Evolutionary conservation across 2,888 invertebrate genomes (phyloP).

Genomic region (Drosophila fulvimacula): DNA sequence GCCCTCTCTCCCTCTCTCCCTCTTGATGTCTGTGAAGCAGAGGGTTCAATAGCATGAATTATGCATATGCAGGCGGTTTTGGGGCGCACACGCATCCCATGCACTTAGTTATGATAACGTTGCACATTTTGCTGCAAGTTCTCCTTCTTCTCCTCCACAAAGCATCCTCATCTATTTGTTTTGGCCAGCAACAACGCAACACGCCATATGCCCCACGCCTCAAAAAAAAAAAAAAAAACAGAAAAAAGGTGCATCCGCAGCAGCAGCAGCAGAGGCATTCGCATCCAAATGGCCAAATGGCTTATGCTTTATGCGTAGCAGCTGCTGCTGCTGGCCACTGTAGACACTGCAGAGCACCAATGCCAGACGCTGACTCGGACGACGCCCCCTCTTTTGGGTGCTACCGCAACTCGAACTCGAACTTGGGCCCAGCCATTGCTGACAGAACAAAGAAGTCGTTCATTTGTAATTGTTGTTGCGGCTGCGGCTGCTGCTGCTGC

Average conservation of each 20-base stretch:
- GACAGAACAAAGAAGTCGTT: conserved; percentile 83
- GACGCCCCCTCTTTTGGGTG: conserved; percentile 74
- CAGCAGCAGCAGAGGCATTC: conserved; percentile 27
- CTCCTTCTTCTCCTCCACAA: conserved; percentile 21
- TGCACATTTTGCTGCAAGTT: conserved; percentile 69
- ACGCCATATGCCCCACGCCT: conserved; percentile 44
- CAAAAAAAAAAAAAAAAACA: conserved; percentile 19
- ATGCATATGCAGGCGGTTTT: conserved; percentile 81
- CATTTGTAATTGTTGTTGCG: conserved; percentile 82
- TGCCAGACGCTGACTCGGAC: conserved; percentile 48
- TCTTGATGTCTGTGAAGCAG: conserved; percentile 50
- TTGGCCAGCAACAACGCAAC: conserved; percentile 65
- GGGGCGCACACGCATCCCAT: conserved; percentile 75
- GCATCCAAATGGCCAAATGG: conserved; percentile 61
- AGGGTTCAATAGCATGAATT: conserved; percentile 83
- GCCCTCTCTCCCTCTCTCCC: no score
- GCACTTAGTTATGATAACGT: conserved; percentile 80
- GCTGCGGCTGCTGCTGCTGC: conserved; percentile 10
- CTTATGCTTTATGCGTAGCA: conserved; percentile 78
- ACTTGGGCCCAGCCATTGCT: conserved; percentile 63
- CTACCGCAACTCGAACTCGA: conserved; percentile 65
- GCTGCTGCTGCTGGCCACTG: conserved; percentile 59
- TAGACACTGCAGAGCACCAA: conserved; percentile 19
- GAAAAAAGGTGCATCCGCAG: conserved; percentile 47
- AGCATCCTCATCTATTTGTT: conserved; percentile 70